A percentile compares a stretch with the other conserved stretches of the same genome.
Evolutionary conservation across 1,140 invertebrate genomes (phyloP).

Genomic region (Andrena cerasifolii): DNA sequence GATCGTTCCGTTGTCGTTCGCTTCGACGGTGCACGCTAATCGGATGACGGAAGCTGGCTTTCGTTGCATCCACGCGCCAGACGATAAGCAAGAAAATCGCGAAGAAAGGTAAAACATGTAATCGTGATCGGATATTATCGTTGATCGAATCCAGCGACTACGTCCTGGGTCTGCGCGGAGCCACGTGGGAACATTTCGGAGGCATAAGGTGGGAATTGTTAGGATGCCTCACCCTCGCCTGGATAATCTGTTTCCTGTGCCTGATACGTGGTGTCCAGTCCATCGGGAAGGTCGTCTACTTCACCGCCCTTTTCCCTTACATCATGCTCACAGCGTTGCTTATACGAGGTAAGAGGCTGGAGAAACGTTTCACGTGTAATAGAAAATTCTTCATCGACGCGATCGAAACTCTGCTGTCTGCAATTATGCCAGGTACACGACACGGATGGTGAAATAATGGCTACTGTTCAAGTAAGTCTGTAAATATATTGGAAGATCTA

Average conservation of each 20-base stretch:
- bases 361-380: constrained; percentile 21
- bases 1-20: background rate
- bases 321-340: constrained; percentile 87
- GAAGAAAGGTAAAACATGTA: constrained; percentile 43
- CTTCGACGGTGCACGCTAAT: background rate
- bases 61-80: background rate
- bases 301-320: constrained; percentile 90
- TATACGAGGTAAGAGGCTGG: constrained; percentile 81
- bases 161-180: constrained; percentile 84
- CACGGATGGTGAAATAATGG: background rate
- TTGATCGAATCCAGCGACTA: constrained; percentile 83
- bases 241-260: constrained; percentile 89
- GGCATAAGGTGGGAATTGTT: constrained; percentile 88
- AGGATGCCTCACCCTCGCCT: constrained; percentile 87
- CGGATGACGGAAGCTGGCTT: background rate
- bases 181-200: constrained; percentile 86
- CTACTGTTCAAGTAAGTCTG: too few species aligned
- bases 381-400: background rate
- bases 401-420: background rate
- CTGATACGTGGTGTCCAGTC: constrained; percentile 86
- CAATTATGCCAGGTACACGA: background rate
- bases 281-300: constrained; percentile 92
- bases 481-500: too few species aligned
- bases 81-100: constrained; percentile 14
- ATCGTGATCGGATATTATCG: constrained; percentile 54